phyloP scores from a whole-genome alignment of 2,888 invertebrate genomes.

The Lasioglossum lativentre region DNA sequence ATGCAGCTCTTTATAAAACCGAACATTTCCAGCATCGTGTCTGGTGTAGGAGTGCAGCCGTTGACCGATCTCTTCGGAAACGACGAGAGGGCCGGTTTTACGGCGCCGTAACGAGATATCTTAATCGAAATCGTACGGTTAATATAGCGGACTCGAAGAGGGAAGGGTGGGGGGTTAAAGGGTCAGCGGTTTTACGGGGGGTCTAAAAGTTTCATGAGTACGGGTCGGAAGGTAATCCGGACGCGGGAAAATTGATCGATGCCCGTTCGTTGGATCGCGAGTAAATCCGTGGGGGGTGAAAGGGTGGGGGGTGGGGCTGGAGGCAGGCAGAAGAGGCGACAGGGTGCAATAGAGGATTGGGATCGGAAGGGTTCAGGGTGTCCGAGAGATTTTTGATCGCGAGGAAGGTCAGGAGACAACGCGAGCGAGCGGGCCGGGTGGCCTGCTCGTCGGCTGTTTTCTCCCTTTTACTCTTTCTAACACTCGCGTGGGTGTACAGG shows the following conservation, averaged over 20 bases:
- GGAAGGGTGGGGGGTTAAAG: not conserved
- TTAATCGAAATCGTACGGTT: slow-evolving; percentile 59
- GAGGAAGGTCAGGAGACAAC: slow-evolving; percentile 37
- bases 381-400: slow-evolving; percentile 57
- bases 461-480: slow-evolving; percentile 47
- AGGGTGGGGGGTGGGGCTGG: not conserved
- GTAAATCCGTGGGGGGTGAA: not conserved
- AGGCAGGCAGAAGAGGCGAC: not conserved
- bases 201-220: slow-evolving; percentile 40
- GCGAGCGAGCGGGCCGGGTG: not conserved
- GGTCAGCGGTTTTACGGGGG: slow-evolving; percentile 41
- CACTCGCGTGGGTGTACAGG: slow-evolving; percentile 61
- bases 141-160: slow-evolving; percentile 8
- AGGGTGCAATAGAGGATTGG: not conserved
- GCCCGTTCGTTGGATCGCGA: slow-evolving; percentile 12
- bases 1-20: not conserved
- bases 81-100: slow-evolving; percentile 36
- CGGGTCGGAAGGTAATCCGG: slow-evolving; percentile 26
- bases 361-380: slow-evolving; percentile 16
- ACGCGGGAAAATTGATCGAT: slow-evolving; percentile 40
- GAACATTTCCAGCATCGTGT: not conserved
- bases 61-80: slow-evolving; percentile 32
- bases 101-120: slow-evolving; percentile 42
- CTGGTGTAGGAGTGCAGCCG: not conserved
- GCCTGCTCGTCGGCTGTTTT: slow-evolving; percentile 2